These are phyloP conservation scores for Ichneumoninae sp. DNA, from an alignment of 2,888 invertebrate species.

Conservation along the genomic window DNA sequence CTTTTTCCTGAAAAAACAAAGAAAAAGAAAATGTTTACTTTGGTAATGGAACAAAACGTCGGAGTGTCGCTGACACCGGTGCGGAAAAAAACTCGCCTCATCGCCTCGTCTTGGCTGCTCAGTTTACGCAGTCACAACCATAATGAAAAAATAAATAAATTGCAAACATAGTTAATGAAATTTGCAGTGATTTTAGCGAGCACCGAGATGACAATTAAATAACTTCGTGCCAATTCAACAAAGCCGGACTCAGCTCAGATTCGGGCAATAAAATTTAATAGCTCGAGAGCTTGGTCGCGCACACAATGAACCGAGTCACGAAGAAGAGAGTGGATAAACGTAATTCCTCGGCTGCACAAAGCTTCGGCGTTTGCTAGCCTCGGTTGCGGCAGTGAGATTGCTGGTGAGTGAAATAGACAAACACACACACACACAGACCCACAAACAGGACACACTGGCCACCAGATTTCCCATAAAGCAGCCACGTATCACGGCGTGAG, in stretches of 20 bases:
- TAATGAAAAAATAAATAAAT: background rate
- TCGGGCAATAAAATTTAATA: conserved; percentile 51
- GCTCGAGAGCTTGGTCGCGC: conserved; percentile 11
- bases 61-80: conserved; percentile 34
- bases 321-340: conserved; percentile 58
- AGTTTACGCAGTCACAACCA: conserved; percentile 19
- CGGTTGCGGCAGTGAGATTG: background rate
- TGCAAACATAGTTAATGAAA: background rate
- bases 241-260: conserved; percentile 2
- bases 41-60: conserved; percentile 69
- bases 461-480: background rate
- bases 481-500: conserved; percentile 54
- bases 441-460: background rate
- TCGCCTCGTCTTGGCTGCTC: conserved; percentile 5
- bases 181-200: background rate
- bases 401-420: conserved; percentile 45
- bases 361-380: conserved; percentile 39
- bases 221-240: background rate
- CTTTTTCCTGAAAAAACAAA: conserved; percentile 68
- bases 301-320: conserved; percentile 29
- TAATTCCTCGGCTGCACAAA: conserved; percentile 54
- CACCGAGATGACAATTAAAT: background rate
- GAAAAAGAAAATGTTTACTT: conserved; percentile 69
- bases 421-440: background rate
- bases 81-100: conserved; percentile 7